Conservation (phyloP, 2,888 invertebrate species). For the Plusia festucae region DNA sequence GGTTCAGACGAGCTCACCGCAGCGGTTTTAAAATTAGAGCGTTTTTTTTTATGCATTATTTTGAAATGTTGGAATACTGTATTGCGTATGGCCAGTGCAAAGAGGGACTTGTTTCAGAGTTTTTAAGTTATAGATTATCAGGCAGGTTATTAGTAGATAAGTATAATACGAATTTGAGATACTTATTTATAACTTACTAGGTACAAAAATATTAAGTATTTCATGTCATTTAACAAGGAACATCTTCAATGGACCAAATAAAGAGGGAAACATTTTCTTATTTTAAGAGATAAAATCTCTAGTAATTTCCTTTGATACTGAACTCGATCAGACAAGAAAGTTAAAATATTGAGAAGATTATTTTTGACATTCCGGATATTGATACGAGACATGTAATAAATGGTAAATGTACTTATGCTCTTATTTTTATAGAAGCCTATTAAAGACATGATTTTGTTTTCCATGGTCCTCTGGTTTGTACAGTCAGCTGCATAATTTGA, state of each 20-base stretch:
- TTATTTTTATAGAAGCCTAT: too few relatives aligned
- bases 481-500: too few relatives aligned
- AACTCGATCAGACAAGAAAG: constrained; percentile 2
- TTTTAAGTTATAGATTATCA: too few relatives aligned
- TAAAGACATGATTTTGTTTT: too few relatives aligned
- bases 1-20: constrained; percentile 41
- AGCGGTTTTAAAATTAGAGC: background rate
- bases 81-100: too few relatives aligned
- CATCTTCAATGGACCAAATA: background rate
- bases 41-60: background rate
- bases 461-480: background rate
- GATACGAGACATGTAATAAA: constrained; percentile 10
- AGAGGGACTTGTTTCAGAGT: too few relatives aligned
- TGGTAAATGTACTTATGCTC: too few relatives aligned
- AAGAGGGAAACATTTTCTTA: background rate
- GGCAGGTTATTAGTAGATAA: too few relatives aligned
- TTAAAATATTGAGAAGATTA: constrained; percentile 13
- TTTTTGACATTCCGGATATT: constrained; percentile 43
- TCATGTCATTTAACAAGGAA: background rate
- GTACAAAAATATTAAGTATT: background rate
- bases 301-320: constrained; percentile 27
- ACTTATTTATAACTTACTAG: background rate
- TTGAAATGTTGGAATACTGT: too few relatives aligned
- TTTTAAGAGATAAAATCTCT: background rate
- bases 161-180: too few relatives aligned